Base-by-base conservation (phyloP, 2,797 vertebrate genomes). In the Heliangelus exortis region DNA sequence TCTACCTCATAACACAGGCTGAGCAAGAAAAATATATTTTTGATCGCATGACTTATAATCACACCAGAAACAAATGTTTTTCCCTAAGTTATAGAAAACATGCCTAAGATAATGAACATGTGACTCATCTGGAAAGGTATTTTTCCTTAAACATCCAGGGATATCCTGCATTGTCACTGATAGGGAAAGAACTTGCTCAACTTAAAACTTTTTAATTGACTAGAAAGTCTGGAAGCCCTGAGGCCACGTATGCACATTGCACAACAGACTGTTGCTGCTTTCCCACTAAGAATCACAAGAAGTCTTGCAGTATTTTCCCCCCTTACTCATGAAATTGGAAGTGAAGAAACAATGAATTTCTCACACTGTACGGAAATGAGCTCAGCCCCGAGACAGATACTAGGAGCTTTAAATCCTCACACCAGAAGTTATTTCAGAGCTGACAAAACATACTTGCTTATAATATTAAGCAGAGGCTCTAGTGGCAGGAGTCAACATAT, bases 201-300 rank as follows among this genome's bases (percentile, higher is more conserved):
- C 85, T 71, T 91, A 67, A 66, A 87, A 91, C 89, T 96, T 96
- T 93, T 95, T 86, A 97, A 95, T 95, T 95, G 91, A 92, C 72
- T 92, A 84, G 75, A 67, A 95, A 96, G 65, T 67, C 36, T 87
- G 76, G 69, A 95, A 97, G 78, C 83, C 90, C 93, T 34, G 63
- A 96, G 90, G 92, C 92, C 95, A 96, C 22, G 2, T 65, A 88
- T 9, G 59, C 92, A 93, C 79, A 41, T 36, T 67, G 55, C 90
- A 92, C 85, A 96, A 80, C 67, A 91, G 89, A 71, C 73, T 61
- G 43, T 47, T 85, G 76, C 57, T 65, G 77, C 55, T 87, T 95
- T 84, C 88, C 87, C 88, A 72, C 76, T 20, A 95, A 93, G 84
- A 93, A 82, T 51, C 71, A 84, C 43, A 28, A 88, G 67, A 91